These are phyloP conservation scores for Aradophagus sp. DNA, from an alignment of 1,140 invertebrate genomes.

Conservation along the genomic window DNA sequence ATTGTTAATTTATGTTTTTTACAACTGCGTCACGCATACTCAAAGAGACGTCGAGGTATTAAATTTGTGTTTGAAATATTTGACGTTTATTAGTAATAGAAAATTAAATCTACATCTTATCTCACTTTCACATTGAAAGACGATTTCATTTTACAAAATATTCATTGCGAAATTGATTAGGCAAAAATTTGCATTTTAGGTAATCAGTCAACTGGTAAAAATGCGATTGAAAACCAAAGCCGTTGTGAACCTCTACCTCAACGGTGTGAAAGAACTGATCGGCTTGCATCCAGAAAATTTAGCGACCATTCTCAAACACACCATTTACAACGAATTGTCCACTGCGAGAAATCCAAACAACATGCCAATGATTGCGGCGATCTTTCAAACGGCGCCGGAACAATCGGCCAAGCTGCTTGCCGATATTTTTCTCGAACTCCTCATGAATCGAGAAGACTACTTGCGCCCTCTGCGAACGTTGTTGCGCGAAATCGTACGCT, in stretches of 20 bases:
- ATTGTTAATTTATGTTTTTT: constrained; percentile 92
- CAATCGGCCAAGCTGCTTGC: constrained; percentile 85
- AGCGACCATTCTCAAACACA: constrained; percentile 90
- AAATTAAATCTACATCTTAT: too few species aligned
- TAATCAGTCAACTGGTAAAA: constrained; percentile 89
- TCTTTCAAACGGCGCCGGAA: constrained; percentile 88
- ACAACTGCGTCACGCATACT: constrained; percentile 88
- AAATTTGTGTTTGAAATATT: too few species aligned
- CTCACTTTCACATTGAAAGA: too few species aligned
- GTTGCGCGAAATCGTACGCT: constrained; percentile 89
- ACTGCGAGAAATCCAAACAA: constrained; percentile 94
- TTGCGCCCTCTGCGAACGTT: constrained; percentile 87
- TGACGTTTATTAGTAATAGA: background rate
- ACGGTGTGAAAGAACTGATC: constrained; percentile 84
- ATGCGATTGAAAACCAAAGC: constrained; percentile 95
- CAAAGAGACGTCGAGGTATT: constrained; percentile 92
- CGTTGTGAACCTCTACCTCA: constrained; percentile 90
- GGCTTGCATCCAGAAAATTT: constrained; percentile 85
- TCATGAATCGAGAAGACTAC: constrained; percentile 93
- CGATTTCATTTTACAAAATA: background rate
- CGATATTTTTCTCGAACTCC: constrained; percentile 88
- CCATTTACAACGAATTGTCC: constrained; percentile 96
- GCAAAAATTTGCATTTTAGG: constrained; percentile 21
- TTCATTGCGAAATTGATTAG: too few species aligned
- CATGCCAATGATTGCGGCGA: constrained; percentile 88